Evolutionary conservation across 2,888 invertebrate genomes (phyloP), one percentile per base, ranked within the genome.

Genomic region (Conops quadrifasciatus): DNA sequence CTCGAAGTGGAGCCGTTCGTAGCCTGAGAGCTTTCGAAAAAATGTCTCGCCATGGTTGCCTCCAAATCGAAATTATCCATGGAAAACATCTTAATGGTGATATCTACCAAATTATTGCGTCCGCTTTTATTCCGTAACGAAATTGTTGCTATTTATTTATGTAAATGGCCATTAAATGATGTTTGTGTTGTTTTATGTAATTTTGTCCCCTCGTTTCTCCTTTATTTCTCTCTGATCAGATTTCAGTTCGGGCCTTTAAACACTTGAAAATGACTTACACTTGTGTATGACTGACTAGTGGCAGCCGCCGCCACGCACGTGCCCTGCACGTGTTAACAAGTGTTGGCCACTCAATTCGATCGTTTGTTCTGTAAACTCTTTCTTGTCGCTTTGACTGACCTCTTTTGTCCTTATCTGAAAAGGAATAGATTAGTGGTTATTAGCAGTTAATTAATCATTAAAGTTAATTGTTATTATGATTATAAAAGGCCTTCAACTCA

Each of bases 51-150:
- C 86, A 91, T 90, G 74, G 89, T 88, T 75, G 89, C 87, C 78
- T 91, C 91, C 83, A 91, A 84, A 80, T 91, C 91, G 74, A 91
- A 87, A 82, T 89, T 89, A 76, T 92, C 91, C 88, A 91, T 89
- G 75, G 89, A 89, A 83, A 89, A 90, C 90, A 90, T 90, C 68
- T 76, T 77, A 30, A 5, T 51, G 69, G 53, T 75, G 58, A 72
- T 72, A 62, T 72, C 49, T 11, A 49, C 28, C 67, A 72, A 69
- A 49, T 62, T 28, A 26, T 47, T 24, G 59, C n/a, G 21, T 28
- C 30, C 19, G 21, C 4, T 19, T 68, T 36, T 60, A 16, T 19
- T 24, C 11, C 30, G 60, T 21, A 4, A 16, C 51, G 47, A 24
- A 49, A 43, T 26, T 63, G 2, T 24, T 49, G 28, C 28, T 49